These are phyloP conservation scores for Dryococelus australis DNA, from an alignment of 2,888 invertebrate species.

Conservation along the genomic window DNA sequence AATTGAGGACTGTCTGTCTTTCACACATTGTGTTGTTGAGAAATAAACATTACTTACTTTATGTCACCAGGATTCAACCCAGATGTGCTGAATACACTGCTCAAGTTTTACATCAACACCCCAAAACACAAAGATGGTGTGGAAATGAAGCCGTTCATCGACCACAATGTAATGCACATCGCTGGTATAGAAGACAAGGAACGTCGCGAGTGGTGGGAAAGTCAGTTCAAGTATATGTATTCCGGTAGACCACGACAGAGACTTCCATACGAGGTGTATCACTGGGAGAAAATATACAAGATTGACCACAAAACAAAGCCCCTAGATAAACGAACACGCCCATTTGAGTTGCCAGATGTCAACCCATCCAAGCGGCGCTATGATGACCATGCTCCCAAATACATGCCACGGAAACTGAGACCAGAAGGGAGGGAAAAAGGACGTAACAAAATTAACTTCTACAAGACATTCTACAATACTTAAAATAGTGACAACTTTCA, in stretches of 20 bases:
- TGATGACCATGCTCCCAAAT: conserved; percentile 71
- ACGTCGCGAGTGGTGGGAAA: conserved; percentile 74
- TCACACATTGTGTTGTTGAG: too few species aligned
- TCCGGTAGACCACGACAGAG: conserved; percentile 66
- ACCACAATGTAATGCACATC: conserved; percentile 63
- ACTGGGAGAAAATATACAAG: conserved; percentile 87
- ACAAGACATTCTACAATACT: conserved; percentile 23
- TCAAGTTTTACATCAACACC: conserved; percentile 76
- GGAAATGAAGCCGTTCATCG: conserved; percentile 78
- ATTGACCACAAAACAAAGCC: conserved; percentile 69
- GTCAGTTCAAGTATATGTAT: conserved; percentile 71
- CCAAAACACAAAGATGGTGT: conserved; percentile 68
- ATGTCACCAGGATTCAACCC: conserved; percentile 74
- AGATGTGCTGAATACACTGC: conserved; percentile 73
- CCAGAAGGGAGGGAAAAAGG: conserved; percentile 66
- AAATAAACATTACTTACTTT: not conserved
- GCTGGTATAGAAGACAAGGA: conserved; percentile 76
- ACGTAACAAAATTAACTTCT: conserved; percentile 33
- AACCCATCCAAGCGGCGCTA: conserved; percentile 70
- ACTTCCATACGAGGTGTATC: conserved; percentile 72
- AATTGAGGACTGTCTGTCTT: too few species aligned
- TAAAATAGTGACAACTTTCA: not conserved
- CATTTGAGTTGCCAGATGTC: conserved; percentile 69
- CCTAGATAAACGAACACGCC: conserved; percentile 72
- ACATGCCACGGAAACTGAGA: conserved; percentile 73